Evolutionary conservation across 2,888 invertebrate species (phyloP), one percentile per base, ranked within the genome.

Genomic region (Heteropelma amictum): DNA sequence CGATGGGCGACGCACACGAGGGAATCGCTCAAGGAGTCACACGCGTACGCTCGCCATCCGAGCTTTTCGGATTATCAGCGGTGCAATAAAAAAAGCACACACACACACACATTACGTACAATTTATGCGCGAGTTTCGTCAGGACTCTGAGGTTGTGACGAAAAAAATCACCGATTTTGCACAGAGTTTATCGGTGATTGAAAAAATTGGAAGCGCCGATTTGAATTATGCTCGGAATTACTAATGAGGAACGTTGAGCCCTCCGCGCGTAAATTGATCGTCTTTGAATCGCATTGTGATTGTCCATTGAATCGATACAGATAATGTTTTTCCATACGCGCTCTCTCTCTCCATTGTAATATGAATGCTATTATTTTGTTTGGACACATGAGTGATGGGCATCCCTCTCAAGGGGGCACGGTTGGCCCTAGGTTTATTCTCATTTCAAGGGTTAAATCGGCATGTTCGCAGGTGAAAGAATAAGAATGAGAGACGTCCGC

Each of bases 391-490:
- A 74, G 69, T 60, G 73, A 69, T 69, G 17, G 54, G 54, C 54
- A 45, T 54, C 53, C 30, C 45, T n/a, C n/a, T n/a, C n/a, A n/a
- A 26, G 35, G 51, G 65, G 65, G 65, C 23, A 53, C 70, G 10
- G 35, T 45, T 47, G 45, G 33, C 38, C 19, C 26, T 45, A 33
- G 40, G 17, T 53, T 58, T 26, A 40, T 47, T 49, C 33, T n/a
- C 49, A 19, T 47, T 68, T 61, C 61, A 56, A 68, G 67, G 67
- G 69, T 69, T 61, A 63, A 61, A 73, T 68, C 72, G 56, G 54
- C 61, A 56, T 63, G 72, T 68, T 73, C 67, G 68, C 72, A 73
- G 72, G 72, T 73, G 67, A 61, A 63, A 56, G 49, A 68, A 68
- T 28, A 23, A 68, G 49, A 51, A 63, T 73, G 47, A 14, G 40